Base-by-base conservation (phyloP, 2,888 invertebrate genomes). In the Luffia ferchaultella region DNA sequence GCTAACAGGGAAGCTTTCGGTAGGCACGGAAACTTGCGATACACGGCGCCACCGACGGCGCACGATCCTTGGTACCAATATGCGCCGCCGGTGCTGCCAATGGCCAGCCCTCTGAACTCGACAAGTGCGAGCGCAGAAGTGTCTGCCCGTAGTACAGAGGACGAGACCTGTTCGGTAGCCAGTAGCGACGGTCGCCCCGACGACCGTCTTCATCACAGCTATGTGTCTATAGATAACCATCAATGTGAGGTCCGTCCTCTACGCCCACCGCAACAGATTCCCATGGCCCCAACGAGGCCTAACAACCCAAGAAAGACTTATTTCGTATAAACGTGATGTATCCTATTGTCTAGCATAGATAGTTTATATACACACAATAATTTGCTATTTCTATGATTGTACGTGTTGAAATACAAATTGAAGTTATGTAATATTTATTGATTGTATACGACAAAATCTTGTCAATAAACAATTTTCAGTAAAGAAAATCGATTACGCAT, bases 31-130 rank as follows among this genome's bases (percentile, higher is more conserved):
- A 85, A 85, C 60, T 60, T 84, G 62, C 72, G 85, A 65, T 85
- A 85, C 52, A 85, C 85, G 40, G 85, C 85, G 56, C 83, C 85
- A 46, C 85, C 85, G 52, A 82, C 84, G 49, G 74, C 84, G 44
- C 84, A 85, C 58, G 85, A 85, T 52, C 82, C 85, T 20, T 85
- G 85, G 85, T 84, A 83, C 59, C 82, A 83, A 62, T 84, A 84
- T 55, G 76, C 77, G 52, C 80, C 82, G 17, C 82, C 83, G 46
- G 79, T 79, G 54, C 64, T 82, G 59, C 82, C 87, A 73, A 88
- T 88, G 72, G 87, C 88, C 46, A 88, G 88, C 58, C 88, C 88
- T 42, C 84, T 88, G 72, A 88, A 88, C 62, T 88, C 88, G 56
- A 76, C 80, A 3, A 82, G 83, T 55, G 83, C 82, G 42, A 83